phyloP scores from a whole-genome alignment of 1,140 invertebrate species.

The Potamilus streckersoni region DNA sequence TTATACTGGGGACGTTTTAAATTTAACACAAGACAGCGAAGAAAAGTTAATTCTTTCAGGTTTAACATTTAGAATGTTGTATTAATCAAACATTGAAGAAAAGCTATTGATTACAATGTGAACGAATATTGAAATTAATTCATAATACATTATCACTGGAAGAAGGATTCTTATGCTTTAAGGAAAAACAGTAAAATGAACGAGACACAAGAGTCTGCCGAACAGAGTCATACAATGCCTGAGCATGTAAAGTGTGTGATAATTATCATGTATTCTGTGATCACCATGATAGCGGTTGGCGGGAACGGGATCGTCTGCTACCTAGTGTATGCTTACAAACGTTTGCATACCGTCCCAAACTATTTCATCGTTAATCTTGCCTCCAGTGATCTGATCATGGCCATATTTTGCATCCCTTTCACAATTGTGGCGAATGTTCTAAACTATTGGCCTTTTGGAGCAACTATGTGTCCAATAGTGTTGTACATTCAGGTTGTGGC shows the following conservation, averaged over 20 bases:
- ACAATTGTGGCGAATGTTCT: conserved; percentile 87
- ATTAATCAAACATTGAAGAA: no score
- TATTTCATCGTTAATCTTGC: conserved; percentile 96
- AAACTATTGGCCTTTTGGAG: conserved; percentile 89
- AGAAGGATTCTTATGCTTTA: no score
- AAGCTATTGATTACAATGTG: no score
- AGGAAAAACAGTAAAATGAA: no score
- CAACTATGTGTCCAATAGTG: conserved; percentile 85
- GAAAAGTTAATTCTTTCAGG: no score
- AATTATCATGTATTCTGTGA: conserved; percentile 53
- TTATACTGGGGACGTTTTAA: no score
- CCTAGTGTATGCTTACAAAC: conserved; percentile 83
- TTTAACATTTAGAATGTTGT: no score
- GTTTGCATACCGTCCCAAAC: conserved; percentile 94
- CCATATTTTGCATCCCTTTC: conserved; percentile 92
- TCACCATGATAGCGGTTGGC: conserved; percentile 70
- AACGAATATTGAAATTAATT: no score
- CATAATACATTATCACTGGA: no score
- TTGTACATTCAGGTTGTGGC: conserved; percentile 93
- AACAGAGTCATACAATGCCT: conserved; percentile 26
- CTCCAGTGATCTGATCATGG: conserved; percentile 94
- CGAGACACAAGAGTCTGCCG: no score
- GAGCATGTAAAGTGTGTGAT: conserved; percentile 43
- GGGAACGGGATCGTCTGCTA: conserved; percentile 91
- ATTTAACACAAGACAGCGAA: no score